Evolutionary conservation across 2,888 invertebrate species (phyloP), one percentile per base, ranked within the genome.

Genomic region (Leptopilina drosophilae): DNA sequence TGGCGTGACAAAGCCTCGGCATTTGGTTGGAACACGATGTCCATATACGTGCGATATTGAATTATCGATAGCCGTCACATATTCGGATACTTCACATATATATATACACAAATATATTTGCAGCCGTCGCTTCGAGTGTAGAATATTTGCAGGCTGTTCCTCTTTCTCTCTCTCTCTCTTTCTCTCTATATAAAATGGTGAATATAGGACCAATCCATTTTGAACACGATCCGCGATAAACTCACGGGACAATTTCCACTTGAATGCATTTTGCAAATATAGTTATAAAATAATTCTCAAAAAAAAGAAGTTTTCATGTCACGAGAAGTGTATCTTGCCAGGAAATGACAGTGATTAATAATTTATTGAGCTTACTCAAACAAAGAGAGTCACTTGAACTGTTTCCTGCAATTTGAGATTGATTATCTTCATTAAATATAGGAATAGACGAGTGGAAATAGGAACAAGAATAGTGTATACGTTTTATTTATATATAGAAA

Each of bases 31-130:
- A 69, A 81, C 69, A 76, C 67, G 78, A 76, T 76, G 67, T 65
- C 69, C 62, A 8, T 81, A 85, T 42, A 42, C 84, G 88, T 85
- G 87, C 82, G 88, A 87, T 88, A 87, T 87, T 90, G 90, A 90
- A 90, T 90, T 89, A 90, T 90, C 89, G 89, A 90, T 89, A 87
- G 83, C 84, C 82, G 83, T 84, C 86, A 77, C 80, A 84, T 84
- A 86, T 84, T 88, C 85, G 83, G 78, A n/a, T 59, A 81, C 79
- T 82, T 83, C 79, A 79, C 82, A 82, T 76, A 79, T 80, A 79
- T 81, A 46, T 46, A 46, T 46, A 46, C 5, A 46, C 7, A 46
- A 20, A 59, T 80, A 77, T 33, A 33, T 33, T 33, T 33, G 33
- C 33, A 33, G 5, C 33, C 33, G 33, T 42, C 42, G 42, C 42